Conservation (phyloP, 2,888 invertebrate genomes). For the Phytoseiulus persimilis region DNA sequence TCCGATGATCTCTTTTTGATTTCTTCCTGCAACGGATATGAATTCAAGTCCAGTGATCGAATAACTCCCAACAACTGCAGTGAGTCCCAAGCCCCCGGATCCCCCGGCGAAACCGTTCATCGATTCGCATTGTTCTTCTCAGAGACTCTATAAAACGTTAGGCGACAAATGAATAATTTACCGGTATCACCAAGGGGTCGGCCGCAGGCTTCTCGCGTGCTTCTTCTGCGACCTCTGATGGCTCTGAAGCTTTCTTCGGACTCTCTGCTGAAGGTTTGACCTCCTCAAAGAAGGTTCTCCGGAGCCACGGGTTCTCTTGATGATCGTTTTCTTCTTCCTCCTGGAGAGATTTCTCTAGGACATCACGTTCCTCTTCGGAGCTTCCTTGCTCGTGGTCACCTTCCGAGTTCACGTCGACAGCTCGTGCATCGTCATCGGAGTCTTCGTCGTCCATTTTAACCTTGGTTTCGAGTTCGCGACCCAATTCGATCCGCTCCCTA, state of each 20-base stretch:
- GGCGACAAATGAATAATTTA: neutral
- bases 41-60: neutral
- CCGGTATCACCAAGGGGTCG: neutral
- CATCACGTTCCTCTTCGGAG: conserved; percentile 13
- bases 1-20: neutral
- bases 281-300: conserved; percentile 25
- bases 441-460: conserved; percentile 15
- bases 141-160: too few relatives aligned
- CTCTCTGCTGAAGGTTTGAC: neutral
- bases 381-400: neutral
- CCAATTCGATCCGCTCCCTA: conserved; percentile 29
- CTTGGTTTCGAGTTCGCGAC: conserved; percentile 7
- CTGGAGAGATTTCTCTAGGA: neutral
- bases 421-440: neutral
- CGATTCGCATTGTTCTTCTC: too few relatives aligned
- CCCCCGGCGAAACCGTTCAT: too few relatives aligned
- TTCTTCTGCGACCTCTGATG: too few relatives aligned
- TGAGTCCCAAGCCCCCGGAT: too few relatives aligned
- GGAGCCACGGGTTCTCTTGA: conserved; percentile 8
- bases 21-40: neutral
- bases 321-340: conserved; percentile 23
- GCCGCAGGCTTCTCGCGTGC: neutral
- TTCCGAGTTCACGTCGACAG: neutral
- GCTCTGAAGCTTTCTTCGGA: neutral
- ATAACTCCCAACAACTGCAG: too few relatives aligned